Evolutionary conservation across 2,888 invertebrate species (phyloP), one percentile per base, ranked within the genome.

Genomic region (Andrena dorsata): DNA sequence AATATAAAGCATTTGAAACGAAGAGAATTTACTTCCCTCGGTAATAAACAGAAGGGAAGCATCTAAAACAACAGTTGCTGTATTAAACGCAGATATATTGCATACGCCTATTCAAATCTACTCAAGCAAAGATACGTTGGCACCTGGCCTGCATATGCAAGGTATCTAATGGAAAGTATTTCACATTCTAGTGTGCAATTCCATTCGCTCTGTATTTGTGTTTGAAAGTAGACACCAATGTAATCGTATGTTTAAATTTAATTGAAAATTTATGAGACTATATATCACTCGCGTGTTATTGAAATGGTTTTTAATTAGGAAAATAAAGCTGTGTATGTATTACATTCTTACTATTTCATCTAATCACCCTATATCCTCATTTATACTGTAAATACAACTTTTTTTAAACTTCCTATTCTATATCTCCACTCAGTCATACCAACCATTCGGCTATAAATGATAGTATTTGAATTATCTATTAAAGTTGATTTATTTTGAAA

Each of bases 71-170:
- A 23, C 32, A 28, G 16, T 61, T 30, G 41, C 6, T 32, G 30
- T 23, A 35, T 49, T 56, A 23, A 49, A 58, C 20, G 16, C 41
- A 71, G 41, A 60, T 23, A 51, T 30, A 69, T 35, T 58, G 13
- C 32, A n/a, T 63, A 26, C 7, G 32, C n/a, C 60, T 26, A 69
- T 41, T n/a, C 51, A 41, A 41, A 20, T n/a, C 8, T 65, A 65
- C n/a, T 41, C 26, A 23, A 41, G 30, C 20, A 70, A 60, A 60
- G 51, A 70, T 60, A 51, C 10, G 70, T 78, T 79, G 70, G 64
- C 79, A 78, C n/a, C 64, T 64, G 20, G 35, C 79, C 64, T 79
- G 79, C 79, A 78, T 79, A 70, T 41, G 28, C 58, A 41, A 51
- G 2, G 47, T 47, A 51, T 79, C 20, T 60, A 51, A 79, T 65